phyloP scores from a whole-genome alignment of 2,797 vertebrate genomes.

The Fundulus diaphanus region DNA sequence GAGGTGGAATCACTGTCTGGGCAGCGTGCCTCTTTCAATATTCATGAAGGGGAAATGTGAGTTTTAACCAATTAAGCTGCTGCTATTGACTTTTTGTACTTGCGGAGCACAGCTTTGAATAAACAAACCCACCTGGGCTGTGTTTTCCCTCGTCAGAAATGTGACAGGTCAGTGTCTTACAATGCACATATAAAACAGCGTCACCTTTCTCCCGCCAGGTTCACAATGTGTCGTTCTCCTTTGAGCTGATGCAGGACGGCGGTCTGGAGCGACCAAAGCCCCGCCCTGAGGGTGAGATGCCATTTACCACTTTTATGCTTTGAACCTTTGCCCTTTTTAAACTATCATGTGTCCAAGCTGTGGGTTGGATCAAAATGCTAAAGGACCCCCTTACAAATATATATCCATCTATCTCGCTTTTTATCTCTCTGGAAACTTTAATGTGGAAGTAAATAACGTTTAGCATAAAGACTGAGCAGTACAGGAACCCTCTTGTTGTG shows the following conservation, averaged over 20 bases:
- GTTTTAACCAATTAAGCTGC: background rate
- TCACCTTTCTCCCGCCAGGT: slow-evolving; percentile 79
- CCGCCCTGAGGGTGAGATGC: slow-evolving; percentile 89
- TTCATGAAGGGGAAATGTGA: background rate
- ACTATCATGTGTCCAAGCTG: too few species aligned
- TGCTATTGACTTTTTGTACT: slow-evolving; percentile 45
- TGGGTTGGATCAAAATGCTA: background rate
- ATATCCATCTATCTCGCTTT: background rate
- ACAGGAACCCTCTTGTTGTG: background rate
- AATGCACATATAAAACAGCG: background rate
- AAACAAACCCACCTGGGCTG: slow-evolving; percentile 45
- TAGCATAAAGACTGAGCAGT: background rate
- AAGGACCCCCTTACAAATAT: background rate
- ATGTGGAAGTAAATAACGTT: background rate
- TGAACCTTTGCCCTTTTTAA: background rate
- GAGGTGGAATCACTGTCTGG: background rate
- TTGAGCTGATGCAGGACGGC: slow-evolving; percentile 98
- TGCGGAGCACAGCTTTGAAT: slow-evolving; percentile 33
- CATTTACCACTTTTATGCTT: background rate
- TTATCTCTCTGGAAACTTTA: background rate
- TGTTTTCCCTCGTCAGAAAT: slow-evolving; percentile 43
- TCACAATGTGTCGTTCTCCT: slow-evolving; percentile 94
- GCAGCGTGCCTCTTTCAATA: background rate
- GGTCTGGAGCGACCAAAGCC: slow-evolving; percentile 96
- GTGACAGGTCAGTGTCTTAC: background rate